Evolutionary conservation across 2,888 invertebrate genomes (phyloP).

Genomic region (Chloroclysta siterata): DNA sequence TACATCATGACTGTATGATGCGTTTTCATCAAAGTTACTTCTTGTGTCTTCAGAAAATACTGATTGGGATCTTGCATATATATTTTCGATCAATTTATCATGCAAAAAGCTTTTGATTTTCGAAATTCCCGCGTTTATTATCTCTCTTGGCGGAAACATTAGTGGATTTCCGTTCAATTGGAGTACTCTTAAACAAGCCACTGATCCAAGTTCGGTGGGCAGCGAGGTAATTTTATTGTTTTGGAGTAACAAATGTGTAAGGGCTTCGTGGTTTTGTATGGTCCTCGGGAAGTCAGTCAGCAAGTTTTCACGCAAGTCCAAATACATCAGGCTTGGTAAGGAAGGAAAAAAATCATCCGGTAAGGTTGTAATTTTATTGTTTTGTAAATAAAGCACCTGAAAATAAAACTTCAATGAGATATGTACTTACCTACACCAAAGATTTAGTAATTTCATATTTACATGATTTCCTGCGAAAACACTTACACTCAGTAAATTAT

Average conservation of each 20-base stretch:
- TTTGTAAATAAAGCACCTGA: slow-evolving; percentile 76
- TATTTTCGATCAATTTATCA: slow-evolving; percentile 62
- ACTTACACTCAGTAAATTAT: slow-evolving; percentile 61
- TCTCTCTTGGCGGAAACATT: slow-evolving; percentile 81
- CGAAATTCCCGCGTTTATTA: slow-evolving; percentile 81
- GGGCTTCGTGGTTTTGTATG: slow-evolving; percentile 82
- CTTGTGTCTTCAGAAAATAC: slow-evolving; percentile 57
- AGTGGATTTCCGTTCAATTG: slow-evolving; percentile 87
- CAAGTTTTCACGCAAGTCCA: slow-evolving; percentile 87
- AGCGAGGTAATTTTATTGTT: slow-evolving; percentile 85
- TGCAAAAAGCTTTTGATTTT: slow-evolving; percentile 65
- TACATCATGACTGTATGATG: slow-evolving; percentile 51
- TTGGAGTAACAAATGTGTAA: slow-evolving; percentile 87
- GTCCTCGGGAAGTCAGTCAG: slow-evolving; percentile 82
- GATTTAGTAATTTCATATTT: not conserved
- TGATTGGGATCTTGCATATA: slow-evolving; percentile 63
- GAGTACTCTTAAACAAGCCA: slow-evolving; percentile 85
- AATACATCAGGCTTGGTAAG: slow-evolving; percentile 85
- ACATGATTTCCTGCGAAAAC: not conserved
- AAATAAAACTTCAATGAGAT: slow-evolving; percentile 40
- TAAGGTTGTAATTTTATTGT: slow-evolving; percentile 81
- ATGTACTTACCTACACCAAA: not conserved
- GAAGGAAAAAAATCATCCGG: slow-evolving; percentile 85
- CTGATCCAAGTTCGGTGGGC: slow-evolving; percentile 87
- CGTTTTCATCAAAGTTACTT: slow-evolving; percentile 46